Conservation (phyloP, 2,888 invertebrate species). For the Rhyacophila evoluta region DNA sequence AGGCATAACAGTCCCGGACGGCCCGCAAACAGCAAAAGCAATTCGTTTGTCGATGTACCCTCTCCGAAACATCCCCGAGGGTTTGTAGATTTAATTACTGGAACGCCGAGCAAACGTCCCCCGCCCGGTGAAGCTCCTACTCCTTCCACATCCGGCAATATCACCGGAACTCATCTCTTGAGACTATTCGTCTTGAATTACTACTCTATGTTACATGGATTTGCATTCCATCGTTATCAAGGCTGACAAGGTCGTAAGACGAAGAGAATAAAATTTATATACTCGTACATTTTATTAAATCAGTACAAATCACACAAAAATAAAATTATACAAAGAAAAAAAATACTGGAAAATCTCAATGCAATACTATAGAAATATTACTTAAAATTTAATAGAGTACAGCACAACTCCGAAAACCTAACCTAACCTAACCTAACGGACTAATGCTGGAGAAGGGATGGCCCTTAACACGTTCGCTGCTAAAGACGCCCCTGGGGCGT, state of each 20-base stretch:
- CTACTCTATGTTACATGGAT: background rate
- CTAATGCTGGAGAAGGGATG: too few relatives aligned
- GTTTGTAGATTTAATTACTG: conserved; percentile 6
- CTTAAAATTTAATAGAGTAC: too few relatives aligned
- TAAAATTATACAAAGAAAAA: too few relatives aligned
- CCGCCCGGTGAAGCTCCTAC: background rate
- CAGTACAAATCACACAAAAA: too few relatives aligned
- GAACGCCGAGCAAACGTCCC: background rate
- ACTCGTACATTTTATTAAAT: too few relatives aligned
- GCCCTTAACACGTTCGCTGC: too few relatives aligned
- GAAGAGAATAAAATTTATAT: too few relatives aligned
- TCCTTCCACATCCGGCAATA: background rate
- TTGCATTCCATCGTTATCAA: background rate
- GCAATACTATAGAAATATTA: too few relatives aligned
- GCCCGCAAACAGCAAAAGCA: background rate
- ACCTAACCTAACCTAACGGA: too few relatives aligned
- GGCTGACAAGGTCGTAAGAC: background rate
- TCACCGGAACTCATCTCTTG: background rate
- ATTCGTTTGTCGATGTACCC: background rate
- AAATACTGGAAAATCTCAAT: too few relatives aligned
- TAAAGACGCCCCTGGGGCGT: too few relatives aligned
- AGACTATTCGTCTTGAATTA: background rate
- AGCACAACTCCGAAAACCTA: too few relatives aligned
- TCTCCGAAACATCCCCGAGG: background rate
- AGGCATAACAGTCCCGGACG: background rate